Conservation (phyloP, 2,888 invertebrate genomes). For the Heteromyza rotundicornis region DNA sequence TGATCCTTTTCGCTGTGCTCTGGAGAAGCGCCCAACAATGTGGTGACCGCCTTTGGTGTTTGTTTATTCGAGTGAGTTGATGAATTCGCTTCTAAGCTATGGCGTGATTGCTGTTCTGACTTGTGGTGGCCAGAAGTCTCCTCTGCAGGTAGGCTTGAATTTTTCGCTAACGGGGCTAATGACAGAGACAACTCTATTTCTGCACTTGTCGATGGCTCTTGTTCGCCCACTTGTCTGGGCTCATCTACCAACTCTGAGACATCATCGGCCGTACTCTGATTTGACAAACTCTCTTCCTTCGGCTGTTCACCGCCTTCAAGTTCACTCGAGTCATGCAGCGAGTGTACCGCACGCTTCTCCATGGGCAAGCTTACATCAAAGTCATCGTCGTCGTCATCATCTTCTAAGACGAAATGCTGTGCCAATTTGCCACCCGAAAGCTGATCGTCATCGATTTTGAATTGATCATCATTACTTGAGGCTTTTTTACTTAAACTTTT, state of each 20-base stretch:
- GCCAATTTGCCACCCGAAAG: constrained; percentile 57
- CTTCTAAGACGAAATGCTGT: constrained; percentile 55
- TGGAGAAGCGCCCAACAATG: constrained; percentile 27
- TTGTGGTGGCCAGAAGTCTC: background rate
- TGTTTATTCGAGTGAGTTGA: constrained; percentile 18
- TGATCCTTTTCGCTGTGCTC: constrained; percentile 52
- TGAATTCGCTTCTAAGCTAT: constrained; percentile 8
- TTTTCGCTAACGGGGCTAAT: background rate
- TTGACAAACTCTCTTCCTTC: constrained; percentile 44
- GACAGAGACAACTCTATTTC: background rate
- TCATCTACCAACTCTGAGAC: constrained; percentile 59
- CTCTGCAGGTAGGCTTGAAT: background rate
- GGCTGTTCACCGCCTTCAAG: constrained; percentile 18
- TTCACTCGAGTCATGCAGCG: constrained; percentile 35
- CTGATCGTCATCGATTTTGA: constrained; percentile 57
- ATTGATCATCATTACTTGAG: constrained; percentile 41
- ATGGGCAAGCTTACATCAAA: constrained; percentile 45
- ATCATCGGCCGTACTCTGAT: constrained; percentile 60
- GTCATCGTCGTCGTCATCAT: constrained; percentile 34
- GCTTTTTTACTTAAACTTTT: constrained; percentile 16
- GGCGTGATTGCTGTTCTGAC: no score
- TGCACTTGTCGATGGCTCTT: constrained; percentile 5
- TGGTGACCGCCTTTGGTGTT: constrained; percentile 7
- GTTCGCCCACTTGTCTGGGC: constrained; percentile 31
- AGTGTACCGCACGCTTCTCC: constrained; percentile 37